Conservation (phyloP, 2,888 invertebrate species). For the Heliconius ethilla region DNA sequence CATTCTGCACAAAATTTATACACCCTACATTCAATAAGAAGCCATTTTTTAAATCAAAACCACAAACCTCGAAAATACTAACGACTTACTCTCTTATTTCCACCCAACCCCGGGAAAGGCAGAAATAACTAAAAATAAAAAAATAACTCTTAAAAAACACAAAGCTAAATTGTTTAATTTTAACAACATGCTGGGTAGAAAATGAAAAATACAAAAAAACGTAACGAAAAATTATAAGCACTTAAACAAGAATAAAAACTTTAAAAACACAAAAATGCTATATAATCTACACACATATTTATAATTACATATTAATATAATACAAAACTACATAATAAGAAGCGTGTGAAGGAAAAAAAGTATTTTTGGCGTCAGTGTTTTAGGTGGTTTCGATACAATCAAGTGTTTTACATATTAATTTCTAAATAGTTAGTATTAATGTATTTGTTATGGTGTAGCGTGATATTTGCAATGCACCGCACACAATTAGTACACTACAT, state of each 20-base stretch:
- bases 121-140: slow-evolving; percentile 78
- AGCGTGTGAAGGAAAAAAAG: slow-evolving; percentile 25
- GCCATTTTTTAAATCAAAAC: slow-evolving; percentile 44
- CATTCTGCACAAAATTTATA: slow-evolving; percentile 9
- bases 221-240: background rate
- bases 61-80: slow-evolving; percentile 66
- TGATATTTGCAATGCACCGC: slow-evolving; percentile 38
- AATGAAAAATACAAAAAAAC: slow-evolving; percentile 1
- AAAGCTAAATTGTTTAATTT: slow-evolving; percentile 31
- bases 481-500: slow-evolving; percentile 56
- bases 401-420: slow-evolving; percentile 10
- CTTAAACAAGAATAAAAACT: background rate
- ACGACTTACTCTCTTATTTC: slow-evolving; percentile 76
- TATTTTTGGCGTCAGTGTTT: slow-evolving; percentile 13
- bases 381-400: slow-evolving; percentile 1
- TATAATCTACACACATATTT: slow-evolving; percentile 18
- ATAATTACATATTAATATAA: slow-evolving; percentile 13
- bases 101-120: slow-evolving; percentile 71
- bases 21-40: slow-evolving; percentile 17
- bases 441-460: slow-evolving; percentile 35
- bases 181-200: slow-evolving; percentile 29
- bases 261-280: background rate
- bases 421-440: slow-evolving; percentile 2
- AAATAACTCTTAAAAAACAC: slow-evolving; percentile 50
- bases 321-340: slow-evolving; percentile 12